Evolutionary conservation across 2,888 invertebrate species (phyloP).

Genomic region (Drosophila tripunctata): DNA sequence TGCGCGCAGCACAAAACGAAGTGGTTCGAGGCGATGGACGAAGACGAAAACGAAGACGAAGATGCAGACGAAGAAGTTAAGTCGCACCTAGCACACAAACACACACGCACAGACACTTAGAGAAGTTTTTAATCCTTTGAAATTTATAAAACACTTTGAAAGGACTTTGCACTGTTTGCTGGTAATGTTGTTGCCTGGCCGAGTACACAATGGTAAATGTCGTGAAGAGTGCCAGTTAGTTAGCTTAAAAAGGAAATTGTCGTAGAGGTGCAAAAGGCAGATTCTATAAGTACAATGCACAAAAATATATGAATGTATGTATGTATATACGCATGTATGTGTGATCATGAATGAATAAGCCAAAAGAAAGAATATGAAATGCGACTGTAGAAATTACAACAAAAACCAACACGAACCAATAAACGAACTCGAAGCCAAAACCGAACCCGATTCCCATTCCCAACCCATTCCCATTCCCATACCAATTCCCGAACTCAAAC

Average conservation of each 20-base stretch:
- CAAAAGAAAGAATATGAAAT: conserved; percentile 34
- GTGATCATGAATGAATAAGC: conserved; percentile 50
- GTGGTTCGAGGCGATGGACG: conserved; percentile 13
- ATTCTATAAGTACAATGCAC: conserved; percentile 8
- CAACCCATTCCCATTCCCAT: conserved; percentile 24
- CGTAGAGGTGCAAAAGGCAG: conserved; percentile 45
- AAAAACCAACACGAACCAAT: conserved; percentile 19
- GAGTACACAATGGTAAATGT: conserved; percentile 83
- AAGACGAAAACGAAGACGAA: conserved; percentile 16
- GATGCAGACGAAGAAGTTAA: conserved; percentile 26
- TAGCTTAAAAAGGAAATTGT: conserved; percentile 82
- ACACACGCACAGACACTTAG: conserved; percentile 17
- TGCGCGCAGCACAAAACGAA: conserved; percentile 50
- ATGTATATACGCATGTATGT: conserved; percentile 1
- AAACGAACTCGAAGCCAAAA: conserved; percentile 10
- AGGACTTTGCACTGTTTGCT: conserved; percentile 9
- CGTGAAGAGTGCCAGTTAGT: conserved; percentile 75
- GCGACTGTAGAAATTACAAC: conserved; percentile 20
- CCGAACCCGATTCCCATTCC: conserved; percentile 25
- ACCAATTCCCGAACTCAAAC: conserved; percentile 24
- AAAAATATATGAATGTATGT: not conserved
- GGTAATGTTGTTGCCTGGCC: conserved; percentile 72
- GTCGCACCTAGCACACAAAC: conserved; percentile 36
- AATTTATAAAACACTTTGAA: conserved; percentile 31
- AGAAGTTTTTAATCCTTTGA: conserved; percentile 65